Evolutionary conservation across 92 coral and sea anemone genomes (phyloP), one percentile per base, ranked within the genome.

Genomic region (Desmophyllum pertusum): DNA sequence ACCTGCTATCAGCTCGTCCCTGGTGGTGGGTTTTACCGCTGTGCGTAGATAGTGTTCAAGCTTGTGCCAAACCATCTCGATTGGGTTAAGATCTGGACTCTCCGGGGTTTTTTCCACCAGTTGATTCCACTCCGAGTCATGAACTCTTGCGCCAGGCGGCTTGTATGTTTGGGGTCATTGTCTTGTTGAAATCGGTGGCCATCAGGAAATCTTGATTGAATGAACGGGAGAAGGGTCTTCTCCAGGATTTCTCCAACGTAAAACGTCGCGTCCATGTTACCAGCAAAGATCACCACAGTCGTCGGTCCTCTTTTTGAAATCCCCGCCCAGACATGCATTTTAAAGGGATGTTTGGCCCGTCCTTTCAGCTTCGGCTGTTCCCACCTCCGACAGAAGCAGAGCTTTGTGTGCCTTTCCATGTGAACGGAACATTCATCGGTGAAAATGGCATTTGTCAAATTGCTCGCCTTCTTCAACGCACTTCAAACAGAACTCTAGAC

Each of bases 351-450:
- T 38, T 80, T 80, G 23, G 76, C 70, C 25, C 40, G 74, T 14
- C 84, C 76, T 80, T 80, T 80, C 55, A 80, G 30, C 53, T 30
- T 53, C 11, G 84, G 84, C 40, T 53, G 84, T 46, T 80, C 84
- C 84, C 84, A 64, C 75, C 46, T 66, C 4, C 84, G 76, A 25
- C 65, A 0, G 84, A 90, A 87, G 57, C 84, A 67, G 35, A 91
- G 17, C 65, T 87, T 84, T 0, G 63, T 76, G 61, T 83, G 86
- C 9, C 46, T 71, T 50, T 88, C 88, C 69, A 88, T 71, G 84
- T 83, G 83, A 39, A 91, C 85, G 35, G 82, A 79, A 48, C 84
- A 84, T 70, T 91, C 88, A 73, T 91, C 90, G 7, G 90, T 88
- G 79, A 91, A 91, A 41, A 88, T 88, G 3, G 84, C 91, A 72